phyloP scores from a whole-genome alignment of 2,888 invertebrate genomes.

The Eupithecia vulgata region DNA sequence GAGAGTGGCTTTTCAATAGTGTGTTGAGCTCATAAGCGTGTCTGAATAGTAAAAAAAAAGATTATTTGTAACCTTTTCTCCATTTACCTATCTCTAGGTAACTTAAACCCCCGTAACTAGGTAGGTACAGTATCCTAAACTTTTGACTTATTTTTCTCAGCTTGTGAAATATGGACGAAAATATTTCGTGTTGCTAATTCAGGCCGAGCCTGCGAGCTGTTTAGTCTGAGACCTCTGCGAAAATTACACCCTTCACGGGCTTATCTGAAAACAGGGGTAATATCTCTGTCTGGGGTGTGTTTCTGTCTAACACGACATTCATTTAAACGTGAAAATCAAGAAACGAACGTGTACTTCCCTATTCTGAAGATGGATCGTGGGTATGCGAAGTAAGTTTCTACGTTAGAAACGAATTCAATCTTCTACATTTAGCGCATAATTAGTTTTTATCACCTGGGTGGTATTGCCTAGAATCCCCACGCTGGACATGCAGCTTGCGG shows the following conservation, averaged over 20 bases:
- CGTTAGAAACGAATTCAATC: not conserved
- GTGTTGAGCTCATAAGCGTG: not conserved
- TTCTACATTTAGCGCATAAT: not conserved
- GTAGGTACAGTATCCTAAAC: not conserved
- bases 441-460: not conserved
- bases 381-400: not conserved
- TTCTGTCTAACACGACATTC: conserved; percentile 4
- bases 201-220: conserved; percentile 18
- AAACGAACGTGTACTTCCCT: not conserved
- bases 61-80: not conserved
- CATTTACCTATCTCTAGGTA: not conserved
- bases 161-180: conserved; percentile 19
- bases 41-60: not conserved
- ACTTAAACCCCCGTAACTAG: not conserved
- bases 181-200: conserved; percentile 24
- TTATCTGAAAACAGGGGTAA: conserved; percentile 19
- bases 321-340: not conserved
- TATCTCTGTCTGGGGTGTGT: conserved; percentile 4
- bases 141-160: not conserved
- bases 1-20: no score
- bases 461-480: not conserved
- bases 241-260: conserved; percentile 27
- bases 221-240: conserved; percentile 24
- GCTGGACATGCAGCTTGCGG: not conserved
- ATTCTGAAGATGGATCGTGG: not conserved